Conservation (phyloP, 1,140 invertebrate species). For the Thereuonema tuberculata region DNA sequence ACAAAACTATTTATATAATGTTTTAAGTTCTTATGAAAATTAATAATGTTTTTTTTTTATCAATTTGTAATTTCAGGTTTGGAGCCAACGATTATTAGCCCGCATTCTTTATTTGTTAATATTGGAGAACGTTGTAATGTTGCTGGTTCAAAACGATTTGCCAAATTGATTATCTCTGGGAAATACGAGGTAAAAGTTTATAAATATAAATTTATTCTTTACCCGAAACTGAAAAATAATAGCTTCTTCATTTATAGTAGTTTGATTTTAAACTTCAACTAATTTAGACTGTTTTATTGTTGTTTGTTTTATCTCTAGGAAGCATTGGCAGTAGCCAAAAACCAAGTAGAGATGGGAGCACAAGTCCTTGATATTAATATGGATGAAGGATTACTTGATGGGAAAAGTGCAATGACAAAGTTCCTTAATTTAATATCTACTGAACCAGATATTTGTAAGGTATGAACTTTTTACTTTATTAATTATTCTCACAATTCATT, state of each 20-base stretch:
- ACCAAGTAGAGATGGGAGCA: conserved; percentile 47
- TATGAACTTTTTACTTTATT: conserved; percentile 16
- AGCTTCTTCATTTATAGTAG: not conserved
- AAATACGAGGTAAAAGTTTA: conserved; percentile 38
- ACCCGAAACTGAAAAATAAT: not conserved
- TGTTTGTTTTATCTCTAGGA: conserved; percentile 27
- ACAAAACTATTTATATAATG: no score
- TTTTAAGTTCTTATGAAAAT: no score
- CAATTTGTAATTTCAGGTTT: no score
- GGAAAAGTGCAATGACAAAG: conserved; percentile 39
- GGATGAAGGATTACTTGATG: conserved; percentile 50
- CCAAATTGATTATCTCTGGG: conserved; percentile 39
- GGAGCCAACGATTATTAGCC: conserved; percentile 39
- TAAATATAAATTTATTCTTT: not conserved
- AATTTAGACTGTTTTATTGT: not conserved
- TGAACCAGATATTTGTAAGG: conserved; percentile 43
- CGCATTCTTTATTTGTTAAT: conserved; percentile 44
- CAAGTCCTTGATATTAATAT: conserved; percentile 49
- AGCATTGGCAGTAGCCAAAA: conserved; percentile 41
- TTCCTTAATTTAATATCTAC: conserved; percentile 45
- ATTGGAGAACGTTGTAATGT: conserved; percentile 51
- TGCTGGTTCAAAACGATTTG: conserved; percentile 43
- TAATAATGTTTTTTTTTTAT: no score
- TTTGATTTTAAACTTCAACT: not conserved
- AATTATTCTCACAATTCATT: not conserved